Percentiles rank a stretch among this genome's conserved stretches.
Conservation (phyloP, 2,797 vertebrate species). For the Thaleichthys pacificus region DNA sequence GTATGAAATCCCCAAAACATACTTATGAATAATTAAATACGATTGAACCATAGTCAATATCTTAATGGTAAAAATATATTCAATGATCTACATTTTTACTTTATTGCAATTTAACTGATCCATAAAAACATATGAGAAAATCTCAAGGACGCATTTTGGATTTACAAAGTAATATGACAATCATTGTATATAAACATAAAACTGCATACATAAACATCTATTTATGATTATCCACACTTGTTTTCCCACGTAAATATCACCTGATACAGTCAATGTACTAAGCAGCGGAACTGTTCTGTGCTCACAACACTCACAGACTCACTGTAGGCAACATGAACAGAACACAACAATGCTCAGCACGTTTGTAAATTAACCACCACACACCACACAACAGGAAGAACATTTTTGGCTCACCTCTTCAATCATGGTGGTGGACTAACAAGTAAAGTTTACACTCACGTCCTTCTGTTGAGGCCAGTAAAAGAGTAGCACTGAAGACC, state of each 20-base stretch:
- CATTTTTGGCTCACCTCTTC: constrained; percentile 14
- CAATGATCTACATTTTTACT: constrained; percentile 11
- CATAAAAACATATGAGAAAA: constrained; percentile 64
- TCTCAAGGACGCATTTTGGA: constrained; percentile 74
- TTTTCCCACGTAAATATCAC: constrained; percentile 78
- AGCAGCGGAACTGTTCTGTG: constrained; percentile 75
- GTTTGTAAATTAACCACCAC: constrained; percentile 18
- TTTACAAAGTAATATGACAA: constrained; percentile 75
- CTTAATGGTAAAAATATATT: constrained; percentile 19
- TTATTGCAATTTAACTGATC: constrained; percentile 17
- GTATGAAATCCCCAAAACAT: not conserved
- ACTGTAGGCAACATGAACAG: constrained; percentile 61
- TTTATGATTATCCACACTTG: constrained; percentile 74
- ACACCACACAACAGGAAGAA: constrained; percentile 24
- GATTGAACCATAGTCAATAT: not conserved
- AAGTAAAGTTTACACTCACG: constrained; percentile 5
- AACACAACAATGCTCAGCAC: constrained; percentile 54
- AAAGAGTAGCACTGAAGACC: not conserved
- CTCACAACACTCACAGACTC: constrained; percentile 66
- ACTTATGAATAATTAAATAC: not conserved
- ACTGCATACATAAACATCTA: constrained; percentile 78
- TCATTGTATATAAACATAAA: constrained; percentile 71
- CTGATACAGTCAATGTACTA: constrained; percentile 75
- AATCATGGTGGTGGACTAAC: not conserved
- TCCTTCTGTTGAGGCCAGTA: not conserved